Evolutionary conservation across 2,888 invertebrate species (phyloP).

Genomic region (Trissolcus brochymenae): DNA sequence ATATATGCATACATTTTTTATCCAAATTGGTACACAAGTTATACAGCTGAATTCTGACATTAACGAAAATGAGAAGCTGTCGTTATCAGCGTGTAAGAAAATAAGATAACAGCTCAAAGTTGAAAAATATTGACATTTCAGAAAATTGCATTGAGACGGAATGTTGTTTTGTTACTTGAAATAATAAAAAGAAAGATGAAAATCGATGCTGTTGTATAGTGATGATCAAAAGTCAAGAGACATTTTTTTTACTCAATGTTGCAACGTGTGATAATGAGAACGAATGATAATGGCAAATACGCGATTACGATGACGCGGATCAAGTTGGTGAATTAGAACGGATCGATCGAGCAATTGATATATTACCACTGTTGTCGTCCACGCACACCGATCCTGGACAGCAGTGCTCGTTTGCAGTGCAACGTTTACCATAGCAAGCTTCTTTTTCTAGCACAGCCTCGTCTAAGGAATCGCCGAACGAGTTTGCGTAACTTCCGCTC

Average conservation of each 20-base stretch:
- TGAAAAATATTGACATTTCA: no score
- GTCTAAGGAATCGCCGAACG: constrained; percentile 76
- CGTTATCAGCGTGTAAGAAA: no score
- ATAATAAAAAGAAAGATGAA: no score
- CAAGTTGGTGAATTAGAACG: constrained; percentile 13
- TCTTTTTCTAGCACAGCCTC: constrained; percentile 78
- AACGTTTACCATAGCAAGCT: constrained; percentile 87
- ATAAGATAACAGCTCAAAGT: no score
- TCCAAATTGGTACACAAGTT: no score
- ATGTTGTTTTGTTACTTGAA: no score
- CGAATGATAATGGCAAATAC: constrained; percentile 13
- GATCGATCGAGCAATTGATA: constrained; percentile 18
- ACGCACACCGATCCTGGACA: constrained; percentile 89
- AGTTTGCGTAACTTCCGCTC: constrained; percentile 65
- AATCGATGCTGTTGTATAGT: no score
- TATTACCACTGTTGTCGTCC: constrained; percentile 81
- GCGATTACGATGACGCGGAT: constrained; percentile 13
- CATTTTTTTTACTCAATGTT: neutral
- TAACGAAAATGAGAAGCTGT: no score
- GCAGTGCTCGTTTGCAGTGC: constrained; percentile 88
- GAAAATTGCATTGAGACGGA: no score
- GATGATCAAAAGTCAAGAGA: neutral
- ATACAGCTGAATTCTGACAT: no score
- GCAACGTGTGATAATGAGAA: constrained; percentile 1
- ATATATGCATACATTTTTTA: no score